Conservation (phyloP, 2,797 vertebrate species). For the Acrocephalus scirpaceus region DNA sequence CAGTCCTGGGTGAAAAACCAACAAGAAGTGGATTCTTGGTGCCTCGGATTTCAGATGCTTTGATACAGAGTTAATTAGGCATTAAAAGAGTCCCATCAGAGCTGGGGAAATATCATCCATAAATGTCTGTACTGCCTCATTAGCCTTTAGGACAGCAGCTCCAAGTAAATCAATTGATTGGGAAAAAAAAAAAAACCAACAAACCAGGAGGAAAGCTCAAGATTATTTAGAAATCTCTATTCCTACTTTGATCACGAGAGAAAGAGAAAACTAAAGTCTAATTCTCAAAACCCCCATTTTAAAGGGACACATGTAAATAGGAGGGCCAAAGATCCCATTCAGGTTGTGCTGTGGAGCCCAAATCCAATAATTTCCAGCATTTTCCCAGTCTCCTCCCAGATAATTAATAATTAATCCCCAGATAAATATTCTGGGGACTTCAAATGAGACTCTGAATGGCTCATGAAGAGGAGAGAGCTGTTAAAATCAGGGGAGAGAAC, state of each 20-base stretch:
- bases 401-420: not conserved
- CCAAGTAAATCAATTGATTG: not conserved
- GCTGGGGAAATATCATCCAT: constrained; percentile 17
- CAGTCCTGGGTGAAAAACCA: not conserved
- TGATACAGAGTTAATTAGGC: not conserved
- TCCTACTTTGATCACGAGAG: not conserved
- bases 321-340: not conserved
- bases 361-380: not conserved
- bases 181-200: not conserved
- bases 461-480: not conserved
- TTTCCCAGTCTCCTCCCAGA: not conserved
- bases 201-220: not conserved
- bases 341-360: rapidly evolving
- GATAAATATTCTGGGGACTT: not conserved
- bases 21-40: not conserved
- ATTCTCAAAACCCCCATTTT: not conserved
- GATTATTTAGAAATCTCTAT: not conserved
- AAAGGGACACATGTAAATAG: rapidly evolving
- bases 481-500: not conserved
- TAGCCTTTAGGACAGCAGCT: constrained; percentile 14
- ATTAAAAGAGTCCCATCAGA: constrained; percentile 14
- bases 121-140: not conserved
- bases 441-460: not conserved
- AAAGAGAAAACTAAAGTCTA: not conserved
- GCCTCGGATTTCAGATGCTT: not conserved